These are phyloP conservation scores for Anagrus nilaparvatae DNA, from an alignment of 1,140 invertebrate genomes.

Conservation along the genomic window DNA sequence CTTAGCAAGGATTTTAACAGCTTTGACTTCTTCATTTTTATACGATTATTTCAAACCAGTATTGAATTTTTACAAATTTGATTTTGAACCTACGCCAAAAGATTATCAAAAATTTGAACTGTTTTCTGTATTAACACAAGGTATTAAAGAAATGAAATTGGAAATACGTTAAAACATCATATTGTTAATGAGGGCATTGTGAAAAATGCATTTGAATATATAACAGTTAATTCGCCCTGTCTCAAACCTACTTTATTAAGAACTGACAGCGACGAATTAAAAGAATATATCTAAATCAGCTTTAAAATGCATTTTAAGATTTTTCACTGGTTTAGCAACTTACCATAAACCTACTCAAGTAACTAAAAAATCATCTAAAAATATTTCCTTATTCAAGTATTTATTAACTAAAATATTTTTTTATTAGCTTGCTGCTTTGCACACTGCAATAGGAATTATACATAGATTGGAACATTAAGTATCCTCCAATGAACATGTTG, in stretches of 20 bases:
- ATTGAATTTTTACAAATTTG: conserved; percentile 84
- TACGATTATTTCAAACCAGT: conserved; percentile 81
- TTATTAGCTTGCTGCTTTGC: conserved; percentile 57
- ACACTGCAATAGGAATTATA: conserved; percentile 79
- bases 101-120: conserved; percentile 79
- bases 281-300: conserved; percentile 90
- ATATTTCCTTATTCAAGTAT: too few species aligned
- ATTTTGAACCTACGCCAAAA: conserved; percentile 72
- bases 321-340: conserved; percentile 81
- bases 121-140: conserved; percentile 83
- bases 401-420: too few species aligned
- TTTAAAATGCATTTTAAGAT: conserved; percentile 83
- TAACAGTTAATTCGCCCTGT: conserved; percentile 59
- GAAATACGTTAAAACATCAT: conserved; percentile 85
- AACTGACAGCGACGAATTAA: conserved; percentile 88
- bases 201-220: conserved; percentile 75
- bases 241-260: conserved; percentile 73
- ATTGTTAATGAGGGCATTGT: conserved; percentile 81
- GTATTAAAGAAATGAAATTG: conserved; percentile 85
- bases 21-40: conserved; percentile 80
- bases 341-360: conserved; percentile 86
- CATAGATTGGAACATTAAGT: conserved; percentile 95
- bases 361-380: conserved; percentile 11
- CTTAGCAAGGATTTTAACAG: conserved; percentile 80
- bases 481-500: conserved; percentile 92